A percentile compares a stretch with the other conserved stretches of the same genome.
These are phyloP conservation scores for Sarcoramphus papa DNA, from an alignment of 2,797 vertebrate species.

Conservation along the genomic window DNA sequence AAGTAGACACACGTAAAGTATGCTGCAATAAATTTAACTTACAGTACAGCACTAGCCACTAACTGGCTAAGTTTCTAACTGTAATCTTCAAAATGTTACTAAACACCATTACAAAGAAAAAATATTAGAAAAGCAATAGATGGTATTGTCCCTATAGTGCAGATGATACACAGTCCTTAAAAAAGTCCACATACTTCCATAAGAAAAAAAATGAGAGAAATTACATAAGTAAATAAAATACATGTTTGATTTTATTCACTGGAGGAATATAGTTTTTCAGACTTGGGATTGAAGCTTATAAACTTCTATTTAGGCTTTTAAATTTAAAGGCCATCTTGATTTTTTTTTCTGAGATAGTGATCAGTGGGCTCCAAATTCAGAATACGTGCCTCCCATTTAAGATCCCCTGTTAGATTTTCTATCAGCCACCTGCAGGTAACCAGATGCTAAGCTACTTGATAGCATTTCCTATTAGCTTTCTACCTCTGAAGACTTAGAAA, in stretches of 20 bases:
- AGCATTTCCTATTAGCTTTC: neutral
- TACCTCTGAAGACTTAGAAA: neutral
- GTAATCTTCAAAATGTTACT: neutral
- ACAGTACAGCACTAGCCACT: neutral
- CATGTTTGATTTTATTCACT: neutral
- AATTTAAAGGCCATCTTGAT: neutral
- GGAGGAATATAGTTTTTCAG: neutral
- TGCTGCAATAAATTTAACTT: neutral
- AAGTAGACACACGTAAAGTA: neutral
- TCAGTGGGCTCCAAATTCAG: neutral
- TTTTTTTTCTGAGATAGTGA: neutral
- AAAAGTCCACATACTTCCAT: neutral
- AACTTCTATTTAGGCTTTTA: neutral
- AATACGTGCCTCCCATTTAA: neutral
- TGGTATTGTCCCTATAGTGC: rapidly evolving
- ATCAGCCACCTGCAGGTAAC: neutral
- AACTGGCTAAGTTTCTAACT: neutral
- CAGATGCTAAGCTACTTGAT: neutral
- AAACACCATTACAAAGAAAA: neutral
- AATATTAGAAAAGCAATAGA: neutral
- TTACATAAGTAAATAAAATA: neutral
- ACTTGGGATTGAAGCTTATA: neutral
- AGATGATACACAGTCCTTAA: neutral
- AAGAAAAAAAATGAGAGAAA: neutral
- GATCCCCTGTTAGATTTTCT: neutral